Evolutionary conservation across 2,888 invertebrate genomes (phyloP).

Genomic region (Hesperia comma): DNA sequence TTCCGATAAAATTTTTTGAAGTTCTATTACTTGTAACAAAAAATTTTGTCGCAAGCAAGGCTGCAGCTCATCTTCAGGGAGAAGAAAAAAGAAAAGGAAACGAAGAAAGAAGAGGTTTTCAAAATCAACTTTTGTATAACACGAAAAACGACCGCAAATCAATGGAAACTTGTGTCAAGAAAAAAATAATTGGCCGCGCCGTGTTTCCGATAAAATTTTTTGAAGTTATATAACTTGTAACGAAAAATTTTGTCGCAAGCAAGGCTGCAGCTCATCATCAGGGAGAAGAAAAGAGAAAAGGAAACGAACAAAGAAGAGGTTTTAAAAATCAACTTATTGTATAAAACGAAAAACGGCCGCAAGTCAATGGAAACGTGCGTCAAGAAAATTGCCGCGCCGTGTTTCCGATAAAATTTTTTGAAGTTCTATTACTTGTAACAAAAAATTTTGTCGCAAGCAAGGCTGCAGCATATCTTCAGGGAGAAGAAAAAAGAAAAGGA

Average conservation of each 20-base stretch:
- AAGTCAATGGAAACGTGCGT: too few relatives aligned
- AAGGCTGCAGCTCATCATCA: not conserved
- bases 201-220: too few relatives aligned
- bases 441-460: too few relatives aligned
- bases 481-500: not conserved
- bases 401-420: conserved; percentile 9
- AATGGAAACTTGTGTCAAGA: too few relatives aligned
- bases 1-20: conserved; percentile 10
- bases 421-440: too few relatives aligned
- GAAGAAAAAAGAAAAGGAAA: not conserved
- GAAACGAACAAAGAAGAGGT: not conserved
- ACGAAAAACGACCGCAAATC: too few relatives aligned
- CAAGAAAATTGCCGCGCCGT: not conserved
- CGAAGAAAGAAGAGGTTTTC: not conserved
- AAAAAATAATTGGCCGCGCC: too few relatives aligned
- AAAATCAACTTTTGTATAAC: too few relatives aligned
- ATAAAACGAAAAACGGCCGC: too few relatives aligned
- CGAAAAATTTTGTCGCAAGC: not conserved
- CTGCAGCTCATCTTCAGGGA: not conserved
- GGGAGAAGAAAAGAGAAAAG: not conserved
- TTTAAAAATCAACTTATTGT: too few relatives aligned
- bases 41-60: conserved; percentile 12
- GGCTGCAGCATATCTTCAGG: not conserved
- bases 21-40: not conserved
- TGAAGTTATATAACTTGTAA: too few relatives aligned